Base-by-base conservation (phyloP, 2,797 vertebrate species). In the Poecile montanus region DNA sequence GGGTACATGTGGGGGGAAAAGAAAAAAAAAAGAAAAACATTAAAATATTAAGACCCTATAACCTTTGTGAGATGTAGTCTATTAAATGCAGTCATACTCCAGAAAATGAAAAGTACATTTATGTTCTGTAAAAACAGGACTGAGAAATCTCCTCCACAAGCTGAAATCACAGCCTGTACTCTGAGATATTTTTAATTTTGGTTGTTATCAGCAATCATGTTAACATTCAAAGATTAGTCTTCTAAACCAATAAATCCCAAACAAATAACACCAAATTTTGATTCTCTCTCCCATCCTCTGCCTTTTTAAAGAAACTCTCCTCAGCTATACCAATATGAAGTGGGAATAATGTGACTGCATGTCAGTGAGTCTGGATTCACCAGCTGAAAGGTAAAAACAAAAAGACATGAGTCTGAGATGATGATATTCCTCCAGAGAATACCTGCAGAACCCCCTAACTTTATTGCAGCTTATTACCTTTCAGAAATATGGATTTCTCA, bases 31-130 rank as follows among this genome's bases (percentile, higher is more conserved):
- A 26, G 12, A 60, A 93, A 86, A 93, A 65, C 42, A 89, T 70
- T 73, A 91, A 36, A 95, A 93, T 8, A 94, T 50, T 67, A 83
- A 91, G 65, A 86, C 66, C 23, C 51, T 82, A 53, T 14, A 86
- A 81, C 34, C 54, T 85, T 75, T 78, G 61, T 63, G 36, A 91
- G 16, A 48, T 9, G 2, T 12, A 67, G 42, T 73, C 51, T 88
- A 84, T 40, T 45, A 92, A 84, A 84, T 22, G 7, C 29, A 85
- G 50, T 70, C 48, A 56, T n/a, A 60, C 14, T 76, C 8, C 63
- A 93, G 17, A 84, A 93, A 92, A 76, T 44, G 2, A 44, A 85
- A 65, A 58, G 57, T 53, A 44, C 12, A 30, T 53, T 92, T 75
- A 58, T 19, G 19, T 42, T 60, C 32, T 57, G 30, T 32, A 78